Conservation (phyloP, 2,113 vertebrate species). For the Polyodon spathula region DNA sequence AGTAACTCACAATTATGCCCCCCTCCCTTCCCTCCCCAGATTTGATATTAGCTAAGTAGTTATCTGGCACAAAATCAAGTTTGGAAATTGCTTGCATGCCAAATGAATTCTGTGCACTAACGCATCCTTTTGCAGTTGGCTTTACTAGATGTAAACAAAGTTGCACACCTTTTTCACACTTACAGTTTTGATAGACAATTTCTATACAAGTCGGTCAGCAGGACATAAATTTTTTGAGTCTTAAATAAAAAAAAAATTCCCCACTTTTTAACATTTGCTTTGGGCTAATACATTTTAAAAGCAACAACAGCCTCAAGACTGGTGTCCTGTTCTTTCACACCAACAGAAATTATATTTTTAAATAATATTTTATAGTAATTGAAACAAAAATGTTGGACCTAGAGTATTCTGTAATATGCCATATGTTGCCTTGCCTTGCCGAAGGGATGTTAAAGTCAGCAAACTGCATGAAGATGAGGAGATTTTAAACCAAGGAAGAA, state of each 20-base stretch:
- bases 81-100: conserved; percentile 39
- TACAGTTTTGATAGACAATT: no score
- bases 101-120: conserved; percentile 23
- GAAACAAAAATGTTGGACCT: conserved; percentile 2
- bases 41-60: conserved; percentile 38
- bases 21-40: no score
- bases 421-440: conserved; percentile 27
- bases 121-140: conserved; percentile 38
- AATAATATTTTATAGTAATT: conserved; percentile 11
- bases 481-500: conserved; percentile 15
- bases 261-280: no score
- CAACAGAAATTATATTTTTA: no score
- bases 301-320: no score
- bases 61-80: conserved; percentile 44
- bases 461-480: conserved; percentile 42
- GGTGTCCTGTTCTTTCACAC: no score
- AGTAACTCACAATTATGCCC: conserved; percentile 32
- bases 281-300: no score
- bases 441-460: conserved; percentile 51
- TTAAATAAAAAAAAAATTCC: no score
- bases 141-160: conserved; percentile 51
- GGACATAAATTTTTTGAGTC: no score
- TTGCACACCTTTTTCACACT: no score
- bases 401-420: neutral
- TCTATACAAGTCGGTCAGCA: no score